Conservation (phyloP, 2,113 vertebrate species). For the Lipophrys pholis region DNA sequence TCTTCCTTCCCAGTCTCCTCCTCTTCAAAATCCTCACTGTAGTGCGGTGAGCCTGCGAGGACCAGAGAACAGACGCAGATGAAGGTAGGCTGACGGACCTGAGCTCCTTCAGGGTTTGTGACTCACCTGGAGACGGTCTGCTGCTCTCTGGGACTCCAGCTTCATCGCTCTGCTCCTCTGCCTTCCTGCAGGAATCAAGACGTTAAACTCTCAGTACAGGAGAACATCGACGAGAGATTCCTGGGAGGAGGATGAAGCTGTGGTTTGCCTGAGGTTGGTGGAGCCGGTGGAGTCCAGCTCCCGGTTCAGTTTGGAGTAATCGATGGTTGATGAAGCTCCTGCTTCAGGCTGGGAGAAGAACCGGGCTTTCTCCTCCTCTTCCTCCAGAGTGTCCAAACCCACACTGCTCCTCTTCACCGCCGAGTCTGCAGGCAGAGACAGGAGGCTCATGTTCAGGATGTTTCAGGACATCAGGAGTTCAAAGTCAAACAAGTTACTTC, state of each 20-base stretch:
- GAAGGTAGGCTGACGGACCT: background rate
- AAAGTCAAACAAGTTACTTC: too few relatives aligned
- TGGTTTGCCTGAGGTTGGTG: conserved; percentile 56
- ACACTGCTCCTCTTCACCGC: conserved; percentile 47
- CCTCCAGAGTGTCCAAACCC: conserved; percentile 90
- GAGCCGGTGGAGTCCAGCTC: conserved; percentile 87
- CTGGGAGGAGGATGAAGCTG: background rate
- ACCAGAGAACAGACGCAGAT: background rate
- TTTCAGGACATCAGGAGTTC: background rate
- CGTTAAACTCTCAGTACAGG: background rate
- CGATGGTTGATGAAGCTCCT: conserved; percentile 85
- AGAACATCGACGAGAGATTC: too few relatives aligned
- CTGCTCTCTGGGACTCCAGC: background rate
- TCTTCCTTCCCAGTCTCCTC: conserved; percentile 70
- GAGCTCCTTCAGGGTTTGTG: rapidly evolving
- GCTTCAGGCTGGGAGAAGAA: conserved; percentile 90
- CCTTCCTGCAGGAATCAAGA: conserved; percentile 48
- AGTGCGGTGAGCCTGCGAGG: conserved; percentile 78
- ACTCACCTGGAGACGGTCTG: conserved; percentile 56
- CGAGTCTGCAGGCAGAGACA: conserved; percentile 67
- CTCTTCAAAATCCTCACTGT: conserved; percentile 94
- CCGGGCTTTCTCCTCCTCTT: conserved; percentile 90
- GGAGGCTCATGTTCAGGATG: too few relatives aligned
- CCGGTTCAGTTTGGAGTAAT: conserved; percentile 89
- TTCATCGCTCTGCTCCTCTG: conserved; percentile 24